Evolutionary conservation across 2,797 vertebrate species (phyloP).

Genomic region (Mormyrus proboscirostris): DNA sequence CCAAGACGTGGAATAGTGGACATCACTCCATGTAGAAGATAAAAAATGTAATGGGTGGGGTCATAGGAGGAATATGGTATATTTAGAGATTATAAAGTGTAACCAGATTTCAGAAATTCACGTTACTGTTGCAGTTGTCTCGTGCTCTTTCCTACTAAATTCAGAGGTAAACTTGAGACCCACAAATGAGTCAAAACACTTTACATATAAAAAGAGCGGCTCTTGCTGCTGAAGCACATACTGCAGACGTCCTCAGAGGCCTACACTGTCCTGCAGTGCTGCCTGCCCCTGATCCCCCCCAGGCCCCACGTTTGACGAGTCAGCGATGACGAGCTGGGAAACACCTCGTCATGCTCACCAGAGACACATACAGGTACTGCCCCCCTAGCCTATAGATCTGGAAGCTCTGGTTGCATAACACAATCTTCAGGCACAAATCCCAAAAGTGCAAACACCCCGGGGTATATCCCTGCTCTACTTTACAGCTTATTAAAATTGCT

Average conservation of each 20-base stretch:
- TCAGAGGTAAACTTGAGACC: not conserved
- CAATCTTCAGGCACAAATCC: not conserved
- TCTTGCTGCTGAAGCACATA: not conserved
- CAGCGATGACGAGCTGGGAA: not conserved
- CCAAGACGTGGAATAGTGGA: not conserved
- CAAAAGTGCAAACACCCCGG: not conserved
- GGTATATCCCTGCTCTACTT: not conserved
- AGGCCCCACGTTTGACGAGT: not conserved
- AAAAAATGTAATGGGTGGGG: not conserved
- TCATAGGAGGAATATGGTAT: not conserved
- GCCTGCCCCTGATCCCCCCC: not conserved
- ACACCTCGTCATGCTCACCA: not conserved
- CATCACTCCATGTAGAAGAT: not conserved
- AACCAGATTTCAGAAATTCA: not conserved
- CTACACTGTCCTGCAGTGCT: not conserved
- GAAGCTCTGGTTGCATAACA: not conserved
- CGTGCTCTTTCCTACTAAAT: not conserved
- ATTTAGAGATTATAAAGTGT: not conserved
- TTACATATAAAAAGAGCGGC: not conserved
- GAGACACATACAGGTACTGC: not conserved
- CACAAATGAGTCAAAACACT: not conserved
- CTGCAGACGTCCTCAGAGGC: not conserved
- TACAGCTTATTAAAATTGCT: not conserved
- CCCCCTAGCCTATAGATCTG: not conserved
- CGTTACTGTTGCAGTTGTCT: not conserved